A percentile compares a stretch with the other conserved stretches of the same genome.
Conservation (phyloP, 1,140 invertebrate species). For the Drosophila varians region DNA sequence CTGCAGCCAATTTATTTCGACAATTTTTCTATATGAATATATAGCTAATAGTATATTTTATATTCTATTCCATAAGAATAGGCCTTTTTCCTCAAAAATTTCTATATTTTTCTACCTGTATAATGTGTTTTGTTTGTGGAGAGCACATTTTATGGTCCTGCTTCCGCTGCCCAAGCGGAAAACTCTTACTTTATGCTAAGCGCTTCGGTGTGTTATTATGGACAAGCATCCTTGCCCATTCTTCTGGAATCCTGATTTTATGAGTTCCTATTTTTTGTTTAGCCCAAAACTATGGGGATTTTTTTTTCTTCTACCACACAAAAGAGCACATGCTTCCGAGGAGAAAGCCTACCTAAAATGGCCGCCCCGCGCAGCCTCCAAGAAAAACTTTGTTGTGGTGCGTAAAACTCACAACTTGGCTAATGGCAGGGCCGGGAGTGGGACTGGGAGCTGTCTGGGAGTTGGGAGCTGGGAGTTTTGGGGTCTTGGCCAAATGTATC, state of each 20-base stretch:
- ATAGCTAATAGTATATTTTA: too few relatives aligned
- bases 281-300: constrained; percentile 32
- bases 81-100: neutral
- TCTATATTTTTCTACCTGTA: neutral
- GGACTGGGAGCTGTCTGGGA: neutral
- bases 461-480: too few relatives aligned
- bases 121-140: constrained; percentile 41
- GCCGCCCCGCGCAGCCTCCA: constrained; percentile 43
- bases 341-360: constrained; percentile 22
- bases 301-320: constrained; percentile 23
- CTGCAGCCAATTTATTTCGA: neutral
- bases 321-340: constrained; percentile 30
- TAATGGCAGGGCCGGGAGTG: constrained; percentile 30
- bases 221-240: constrained; percentile 27
- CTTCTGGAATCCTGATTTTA: constrained; percentile 41
- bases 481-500: constrained; percentile 30
- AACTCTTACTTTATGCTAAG: constrained; percentile 71
- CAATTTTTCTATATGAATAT: too few relatives aligned
- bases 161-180: constrained; percentile 74
- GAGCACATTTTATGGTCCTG: constrained; percentile 67
- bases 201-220: constrained; percentile 56
- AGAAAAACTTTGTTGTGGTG: constrained; percentile 39
- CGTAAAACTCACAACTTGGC: constrained; percentile 63
- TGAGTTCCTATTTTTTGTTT: constrained; percentile 48
- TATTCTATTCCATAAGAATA: too few relatives aligned